These are phyloP conservation scores for Gari tellinella DNA, from an alignment of 2,888 invertebrate genomes.

Conservation along the genomic window DNA sequence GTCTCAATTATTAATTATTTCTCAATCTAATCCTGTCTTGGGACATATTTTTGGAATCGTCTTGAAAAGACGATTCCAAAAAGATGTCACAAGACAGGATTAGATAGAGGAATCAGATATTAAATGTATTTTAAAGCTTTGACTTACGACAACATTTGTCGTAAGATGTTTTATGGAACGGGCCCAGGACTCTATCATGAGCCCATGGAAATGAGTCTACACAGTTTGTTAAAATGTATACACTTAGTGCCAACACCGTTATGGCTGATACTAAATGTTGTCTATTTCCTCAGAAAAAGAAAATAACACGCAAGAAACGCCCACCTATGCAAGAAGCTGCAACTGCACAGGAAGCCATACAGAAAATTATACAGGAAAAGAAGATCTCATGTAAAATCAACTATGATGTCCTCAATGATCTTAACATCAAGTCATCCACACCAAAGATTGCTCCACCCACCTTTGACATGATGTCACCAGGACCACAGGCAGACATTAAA, in stretches of 20 bases:
- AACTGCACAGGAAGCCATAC: constrained; percentile 93
- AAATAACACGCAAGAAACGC: constrained; percentile 51
- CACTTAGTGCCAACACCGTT: background rate
- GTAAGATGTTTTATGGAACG: too few relatives aligned
- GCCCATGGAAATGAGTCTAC: too few relatives aligned
- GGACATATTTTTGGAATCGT: too few relatives aligned
- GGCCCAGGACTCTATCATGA: too few relatives aligned
- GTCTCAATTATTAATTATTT: too few relatives aligned
- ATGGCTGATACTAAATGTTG: too few relatives aligned
- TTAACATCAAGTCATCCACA: constrained; percentile 82
- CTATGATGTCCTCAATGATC: constrained; percentile 96
- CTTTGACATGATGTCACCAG: background rate
- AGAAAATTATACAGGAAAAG: constrained; percentile 97
- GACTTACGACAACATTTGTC: too few relatives aligned
- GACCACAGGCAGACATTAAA: constrained; percentile 11
- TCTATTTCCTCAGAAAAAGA: constrained; percentile 69
- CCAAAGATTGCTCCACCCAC: constrained; percentile 11
- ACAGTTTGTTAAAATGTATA: background rate
- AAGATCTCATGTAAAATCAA: constrained; percentile 98
- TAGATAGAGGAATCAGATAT: too few relatives aligned
- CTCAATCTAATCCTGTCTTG: too few relatives aligned
- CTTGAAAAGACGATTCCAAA: too few relatives aligned
- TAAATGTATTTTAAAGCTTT: too few relatives aligned
- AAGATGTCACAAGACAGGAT: too few relatives aligned
- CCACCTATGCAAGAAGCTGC: constrained; percentile 80